These are phyloP conservation scores for Archivesica marissinica DNA, from an alignment of 1,140 invertebrate genomes.

Conservation along the genomic window DNA sequence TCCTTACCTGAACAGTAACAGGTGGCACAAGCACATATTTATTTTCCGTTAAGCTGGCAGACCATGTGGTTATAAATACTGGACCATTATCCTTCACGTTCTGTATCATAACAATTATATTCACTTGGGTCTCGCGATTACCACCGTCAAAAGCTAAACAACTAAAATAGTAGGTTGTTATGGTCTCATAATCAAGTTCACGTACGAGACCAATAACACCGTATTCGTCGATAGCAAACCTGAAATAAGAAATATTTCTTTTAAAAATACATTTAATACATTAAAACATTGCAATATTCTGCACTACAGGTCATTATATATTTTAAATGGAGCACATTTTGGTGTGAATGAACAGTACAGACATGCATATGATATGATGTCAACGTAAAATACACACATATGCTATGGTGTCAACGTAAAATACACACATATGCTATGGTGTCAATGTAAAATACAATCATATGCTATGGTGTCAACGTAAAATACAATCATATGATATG, in stretches of 20 bases:
- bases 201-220: constrained; percentile 28
- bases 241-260: constrained; percentile 11
- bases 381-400: no score
- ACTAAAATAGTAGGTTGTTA: constrained; percentile 90
- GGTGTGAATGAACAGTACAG: no score
- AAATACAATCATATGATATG: no score
- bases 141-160: constrained; percentile 90
- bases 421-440: no score
- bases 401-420: no score
- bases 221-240: constrained; percentile 11
- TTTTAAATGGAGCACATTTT: no score
- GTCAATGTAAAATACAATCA: no score
- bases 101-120: constrained; percentile 94
- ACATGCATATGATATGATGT: no score
- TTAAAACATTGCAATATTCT: no score
- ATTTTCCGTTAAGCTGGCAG: constrained; percentile 35
- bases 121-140: constrained; percentile 90
- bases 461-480: no score
- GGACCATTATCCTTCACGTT: constrained; percentile 69
- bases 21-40: background rate
- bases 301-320: no score
- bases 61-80: constrained; percentile 37
- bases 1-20: constrained; percentile 36
- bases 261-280: no score
- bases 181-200: constrained; percentile 93